Evolutionary conservation across 1,140 invertebrate species (phyloP), one percentile per base, ranked within the genome.

Genomic region (Coptotermes formosanus): DNA sequence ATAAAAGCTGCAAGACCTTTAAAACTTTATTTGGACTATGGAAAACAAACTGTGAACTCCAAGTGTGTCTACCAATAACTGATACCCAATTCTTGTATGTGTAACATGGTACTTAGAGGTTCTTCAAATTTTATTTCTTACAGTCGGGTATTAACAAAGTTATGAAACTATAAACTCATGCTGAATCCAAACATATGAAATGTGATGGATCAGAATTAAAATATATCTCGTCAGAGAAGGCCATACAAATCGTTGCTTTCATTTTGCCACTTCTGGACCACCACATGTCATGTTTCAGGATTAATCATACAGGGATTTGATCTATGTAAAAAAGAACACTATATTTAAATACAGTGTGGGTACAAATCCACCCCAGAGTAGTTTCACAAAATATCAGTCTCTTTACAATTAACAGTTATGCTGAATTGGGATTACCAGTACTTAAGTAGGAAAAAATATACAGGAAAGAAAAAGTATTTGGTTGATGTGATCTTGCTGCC

Each of bases 361-460:
- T 55, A 32, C 23, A 25, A 44, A 82, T 82, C 38, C 45, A 44
- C 23, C 45, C n/a, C 45, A 84, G 83, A 84, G 43, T 52, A 52
- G 45, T 52, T 84, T 84, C 83, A 84, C 32, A 52, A 52, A 83
- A 84, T 32, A 19, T 84, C 83, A 84, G 83, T 84, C 83, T 84
- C 83, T 52, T 84, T 52, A 84, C 83, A 52, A 84, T 48, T 75
- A 75, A 75, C 64, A 75, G 30, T 25, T 30, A 75, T 75, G 64
- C n/a, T 30, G 64, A 75, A 75, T 14, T 75, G 64, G 64, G 43
- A 52, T 59, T 84, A 84, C 52, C 19, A 52, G n/a, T 84, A 84
- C 48, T 59, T 48, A 30, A 45, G 45, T 55, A 55, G 52, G 52
- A 59, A 32, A 45, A 84, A 52, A 83, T 43, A 44, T 44, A 83